A percentile compares a stretch with the other conserved stretches of the same genome.
Evolutionary conservation across 1,140 invertebrate genomes (phyloP).

Genomic region (Sweltsa coloradensis): DNA sequence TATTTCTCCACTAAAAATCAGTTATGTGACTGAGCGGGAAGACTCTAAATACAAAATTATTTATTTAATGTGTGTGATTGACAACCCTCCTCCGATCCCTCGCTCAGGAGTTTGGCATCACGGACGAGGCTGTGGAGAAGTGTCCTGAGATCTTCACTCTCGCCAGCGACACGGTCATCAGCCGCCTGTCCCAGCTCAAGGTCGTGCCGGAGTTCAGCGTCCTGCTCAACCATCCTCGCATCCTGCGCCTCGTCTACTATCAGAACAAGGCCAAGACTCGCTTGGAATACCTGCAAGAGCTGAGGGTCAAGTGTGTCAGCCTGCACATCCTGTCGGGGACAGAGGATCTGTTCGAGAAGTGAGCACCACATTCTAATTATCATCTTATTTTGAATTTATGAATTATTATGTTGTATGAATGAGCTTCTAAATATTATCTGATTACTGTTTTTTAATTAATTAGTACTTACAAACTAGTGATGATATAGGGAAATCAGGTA

Average conservation of each 20-base stretch:
- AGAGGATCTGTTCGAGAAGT: slow-evolving; percentile 39
- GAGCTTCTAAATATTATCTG: too few relatives aligned
- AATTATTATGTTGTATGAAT: too few relatives aligned
- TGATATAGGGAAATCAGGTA: too few relatives aligned
- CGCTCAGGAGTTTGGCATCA: slow-evolving; percentile 36
- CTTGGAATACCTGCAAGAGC: slow-evolving; percentile 34
- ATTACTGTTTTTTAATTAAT: too few relatives aligned
- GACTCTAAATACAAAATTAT: too few relatives aligned
- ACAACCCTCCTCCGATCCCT: too few relatives aligned
- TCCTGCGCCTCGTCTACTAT: slow-evolving; percentile 38
- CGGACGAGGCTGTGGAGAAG: slow-evolving; percentile 31
- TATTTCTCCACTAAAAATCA: too few relatives aligned
- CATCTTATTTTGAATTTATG: too few relatives aligned
- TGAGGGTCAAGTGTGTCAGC: slow-evolving; percentile 39
- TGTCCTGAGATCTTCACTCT: slow-evolving; percentile 39
- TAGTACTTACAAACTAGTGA: too few relatives aligned
- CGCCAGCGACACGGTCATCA: slow-evolving; percentile 32
- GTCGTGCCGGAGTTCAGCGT: slow-evolving; percentile 37
- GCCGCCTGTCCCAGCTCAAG: slow-evolving; percentile 34
- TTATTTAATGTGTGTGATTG: too few relatives aligned
- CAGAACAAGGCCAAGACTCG: slow-evolving; percentile 38
- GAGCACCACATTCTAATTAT: too few relatives aligned
- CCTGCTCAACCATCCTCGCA: slow-evolving; percentile 36
- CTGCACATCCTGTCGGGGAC: slow-evolving; percentile 39
- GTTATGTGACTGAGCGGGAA: too few relatives aligned